phyloP scores from a whole-genome alignment of 2,888 invertebrate species.

The Malthinus seriepunctatus region DNA sequence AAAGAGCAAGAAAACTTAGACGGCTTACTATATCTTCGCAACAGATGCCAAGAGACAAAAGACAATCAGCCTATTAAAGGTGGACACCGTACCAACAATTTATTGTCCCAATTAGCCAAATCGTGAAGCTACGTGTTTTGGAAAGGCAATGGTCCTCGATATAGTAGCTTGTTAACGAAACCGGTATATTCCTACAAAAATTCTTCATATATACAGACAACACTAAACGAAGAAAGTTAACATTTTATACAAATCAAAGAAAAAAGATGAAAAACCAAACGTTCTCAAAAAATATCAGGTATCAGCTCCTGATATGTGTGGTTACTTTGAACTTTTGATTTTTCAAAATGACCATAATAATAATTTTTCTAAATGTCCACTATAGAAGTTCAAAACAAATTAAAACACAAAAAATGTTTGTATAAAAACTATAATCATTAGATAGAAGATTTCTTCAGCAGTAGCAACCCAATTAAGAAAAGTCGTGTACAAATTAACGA shows the following conservation, averaged over 20 bases:
- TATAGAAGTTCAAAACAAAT: no score
- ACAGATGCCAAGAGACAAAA: slow-evolving; percentile 55
- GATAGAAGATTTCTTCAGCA: no score
- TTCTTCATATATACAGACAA: slow-evolving; percentile 27
- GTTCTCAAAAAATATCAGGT: slow-evolving; percentile 1
- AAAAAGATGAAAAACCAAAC: slow-evolving; percentile 11
- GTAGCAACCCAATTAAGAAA: no score
- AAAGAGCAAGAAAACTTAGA: slow-evolving; percentile 16
- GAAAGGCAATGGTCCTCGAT: slow-evolving; percentile 52
- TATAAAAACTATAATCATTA: no score
- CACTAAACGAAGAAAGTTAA: slow-evolving; percentile 14
- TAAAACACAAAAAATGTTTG: no score
- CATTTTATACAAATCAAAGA: not conserved
- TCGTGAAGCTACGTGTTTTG: slow-evolving; percentile 57
- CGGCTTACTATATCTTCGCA: slow-evolving; percentile 31
- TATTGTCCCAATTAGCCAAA: slow-evolving; percentile 62
- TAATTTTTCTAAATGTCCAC: slow-evolving; percentile 40
- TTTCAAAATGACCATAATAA: slow-evolving; percentile 24
- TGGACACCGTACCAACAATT: slow-evolving; percentile 58
- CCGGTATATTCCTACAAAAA: slow-evolving; percentile 30
- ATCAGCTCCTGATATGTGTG: no score
- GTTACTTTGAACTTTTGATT: slow-evolving; percentile 14
- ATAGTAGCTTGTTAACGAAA: slow-evolving; percentile 43
- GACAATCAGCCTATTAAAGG: slow-evolving; percentile 58
- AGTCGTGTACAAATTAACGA: no score